Evolutionary conservation across 1,140 invertebrate species (phyloP).

Genomic region (Drosophila mauritiana): DNA sequence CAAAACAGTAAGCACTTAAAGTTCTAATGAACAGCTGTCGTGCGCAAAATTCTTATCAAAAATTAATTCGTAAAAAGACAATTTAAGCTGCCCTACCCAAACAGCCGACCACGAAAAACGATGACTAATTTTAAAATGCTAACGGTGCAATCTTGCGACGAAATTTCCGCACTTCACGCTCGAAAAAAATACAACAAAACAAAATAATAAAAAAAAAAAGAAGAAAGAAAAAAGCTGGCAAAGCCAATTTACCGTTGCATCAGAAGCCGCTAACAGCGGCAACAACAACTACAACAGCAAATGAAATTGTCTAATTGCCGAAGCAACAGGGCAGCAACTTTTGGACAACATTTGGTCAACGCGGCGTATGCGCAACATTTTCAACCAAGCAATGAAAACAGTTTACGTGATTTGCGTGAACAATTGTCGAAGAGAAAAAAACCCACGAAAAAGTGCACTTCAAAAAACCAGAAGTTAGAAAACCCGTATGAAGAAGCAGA

Average conservation of each 20-base stretch:
- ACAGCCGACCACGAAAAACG: neutral
- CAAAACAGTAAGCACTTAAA: neutral
- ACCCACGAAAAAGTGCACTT: conserved; percentile 4
- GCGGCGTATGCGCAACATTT: conserved; percentile 54
- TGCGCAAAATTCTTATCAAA: conserved; percentile 1
- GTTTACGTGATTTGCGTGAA: conserved; percentile 71
- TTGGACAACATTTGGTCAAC: conserved; percentile 22
- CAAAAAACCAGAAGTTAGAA: neutral
- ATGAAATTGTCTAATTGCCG: conserved; percentile 58
- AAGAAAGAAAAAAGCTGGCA: conserved; percentile 4
- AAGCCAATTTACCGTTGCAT: conserved; percentile 55
- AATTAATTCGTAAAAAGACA: neutral
- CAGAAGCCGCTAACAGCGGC: conserved; percentile 15
- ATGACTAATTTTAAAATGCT: conserved; percentile 24
- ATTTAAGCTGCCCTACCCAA: conserved; percentile 1
- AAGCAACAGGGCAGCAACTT: conserved; percentile 24
- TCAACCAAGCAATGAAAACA: conserved; percentile 37
- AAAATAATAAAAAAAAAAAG: neutral
- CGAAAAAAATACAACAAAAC: neutral
- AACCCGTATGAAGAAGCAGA: neutral
- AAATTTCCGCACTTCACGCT: conserved; percentile 22
- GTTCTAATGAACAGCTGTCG: neutral
- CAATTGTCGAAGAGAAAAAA: conserved; percentile 29
- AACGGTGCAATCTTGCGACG: conserved; percentile 33
- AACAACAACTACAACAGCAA: conserved; percentile 13